Percentiles rank a stretch among this genome's conserved stretches.
Evolutionary conservation across 2,113 vertebrate species (phyloP).

Genomic region (Stictonetta naevosa): DNA sequence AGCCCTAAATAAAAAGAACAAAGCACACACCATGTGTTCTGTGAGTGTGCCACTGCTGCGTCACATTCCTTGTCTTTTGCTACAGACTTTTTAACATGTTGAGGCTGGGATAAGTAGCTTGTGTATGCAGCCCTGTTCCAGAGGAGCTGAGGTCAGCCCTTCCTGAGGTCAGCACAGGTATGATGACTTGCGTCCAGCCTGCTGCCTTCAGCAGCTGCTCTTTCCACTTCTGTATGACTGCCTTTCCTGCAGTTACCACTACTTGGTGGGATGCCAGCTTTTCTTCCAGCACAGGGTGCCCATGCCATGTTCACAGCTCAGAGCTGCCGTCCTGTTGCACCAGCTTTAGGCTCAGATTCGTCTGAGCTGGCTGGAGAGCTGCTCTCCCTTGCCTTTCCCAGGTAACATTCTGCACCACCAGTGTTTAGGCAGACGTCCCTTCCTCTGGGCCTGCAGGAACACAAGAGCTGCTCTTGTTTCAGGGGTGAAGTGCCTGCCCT

Average conservation of each 20-base stretch:
- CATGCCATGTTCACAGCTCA: too few species aligned
- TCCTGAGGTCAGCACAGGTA: background rate
- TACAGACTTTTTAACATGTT: fast-evolving
- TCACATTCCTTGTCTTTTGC: background rate
- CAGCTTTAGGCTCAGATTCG: too few species aligned
- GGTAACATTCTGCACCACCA: background rate
- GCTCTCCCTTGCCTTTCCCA: background rate
- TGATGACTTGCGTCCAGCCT: background rate
- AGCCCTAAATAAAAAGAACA: constrained; percentile 82
- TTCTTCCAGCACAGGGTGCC: background rate
- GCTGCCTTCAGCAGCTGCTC: background rate
- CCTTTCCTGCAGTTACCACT: background rate
- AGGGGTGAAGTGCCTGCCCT: background rate
- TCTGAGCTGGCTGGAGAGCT: background rate
- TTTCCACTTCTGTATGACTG: fast-evolving
- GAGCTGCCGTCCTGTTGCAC: background rate
- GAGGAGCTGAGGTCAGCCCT: background rate
- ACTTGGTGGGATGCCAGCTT: fast-evolving
- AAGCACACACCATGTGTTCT: constrained; percentile 61
- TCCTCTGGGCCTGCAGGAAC: background rate
- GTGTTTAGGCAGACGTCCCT: background rate
- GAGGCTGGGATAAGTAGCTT: fast-evolving
- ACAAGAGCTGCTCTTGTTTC: background rate
- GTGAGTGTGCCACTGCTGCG: background rate
- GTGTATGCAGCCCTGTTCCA: fast-evolving